Base-by-base conservation (phyloP, 2,113 vertebrate genomes). In the Cavia porcellus region DNA sequence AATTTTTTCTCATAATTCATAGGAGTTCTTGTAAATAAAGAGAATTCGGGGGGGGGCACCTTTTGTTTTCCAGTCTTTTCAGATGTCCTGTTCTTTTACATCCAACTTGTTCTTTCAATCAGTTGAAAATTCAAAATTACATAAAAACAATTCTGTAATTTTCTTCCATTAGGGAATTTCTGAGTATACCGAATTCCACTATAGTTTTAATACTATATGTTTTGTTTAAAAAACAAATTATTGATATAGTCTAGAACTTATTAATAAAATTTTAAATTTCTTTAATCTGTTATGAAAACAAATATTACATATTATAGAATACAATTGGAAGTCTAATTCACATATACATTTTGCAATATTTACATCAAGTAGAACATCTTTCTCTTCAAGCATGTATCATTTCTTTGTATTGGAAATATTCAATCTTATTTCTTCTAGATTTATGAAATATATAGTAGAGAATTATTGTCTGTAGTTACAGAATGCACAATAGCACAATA, bases 31-130 rank as follows among this genome's bases (percentile, higher is more conserved):
- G 9, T 8, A 22, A 81, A 68, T 30, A 68, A 82, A 80, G 80
- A 64, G 0, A 79, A 32, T 64, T 57, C 70, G 47, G 5, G 35
- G 42, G 66, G 88, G 42, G 70, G 45, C 12, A 85, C 72, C 11
- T 89, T 20, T 57, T 94, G 2, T 8, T 96, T 90, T 68, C 17
- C 19, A 85, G 64, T 3, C 4, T 70, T 83, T 55, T 87, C 11
- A 20, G 11, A 42, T 70, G 3, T 45, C 2, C 7, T 80, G 5
- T 57, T 82, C 6, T 38, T 77, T 22, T 42, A 42, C 1, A 79
- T n/a, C 3, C 1, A 68, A 45, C 4, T 7, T 87, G 0, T 64
- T 66, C 13, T 74, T n/a, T 5, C 1, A 59, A 2, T 1, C 11
- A 62, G 8, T 4, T 35, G 2, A 75, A 88, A 89, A 30, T n/a